Conservation (phyloP, 2,113 vertebrate genomes). For the Gallinago jamesoni region DNA sequence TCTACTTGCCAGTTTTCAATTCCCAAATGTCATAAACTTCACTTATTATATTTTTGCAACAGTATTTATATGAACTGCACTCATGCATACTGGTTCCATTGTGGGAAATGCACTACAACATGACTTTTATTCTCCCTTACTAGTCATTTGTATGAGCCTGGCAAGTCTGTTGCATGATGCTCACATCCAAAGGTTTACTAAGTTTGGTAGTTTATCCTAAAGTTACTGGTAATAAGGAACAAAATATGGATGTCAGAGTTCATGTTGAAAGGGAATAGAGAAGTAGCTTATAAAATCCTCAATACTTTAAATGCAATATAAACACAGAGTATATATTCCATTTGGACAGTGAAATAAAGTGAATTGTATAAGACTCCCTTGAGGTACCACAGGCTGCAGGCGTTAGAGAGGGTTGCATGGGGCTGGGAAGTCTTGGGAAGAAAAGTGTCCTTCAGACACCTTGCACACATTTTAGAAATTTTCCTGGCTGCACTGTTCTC, state of each 20-base stretch:
- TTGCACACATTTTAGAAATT: neutral
- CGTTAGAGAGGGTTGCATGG: rapidly evolving
- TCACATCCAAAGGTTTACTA: neutral
- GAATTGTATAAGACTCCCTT: neutral
- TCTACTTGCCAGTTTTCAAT: neutral
- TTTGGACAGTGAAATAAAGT: neutral
- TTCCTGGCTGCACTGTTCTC: neutral
- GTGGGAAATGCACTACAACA: neutral
- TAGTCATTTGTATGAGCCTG: neutral
- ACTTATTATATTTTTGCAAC: neutral
- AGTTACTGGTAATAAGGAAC: neutral
- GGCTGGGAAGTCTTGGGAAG: neutral
- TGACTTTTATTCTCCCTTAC: neutral
- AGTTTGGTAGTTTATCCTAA: neutral
- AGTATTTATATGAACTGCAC: neutral
- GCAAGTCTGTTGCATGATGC: neutral
- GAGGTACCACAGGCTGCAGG: neutral
- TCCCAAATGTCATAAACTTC: neutral
- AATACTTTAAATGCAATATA: neutral
- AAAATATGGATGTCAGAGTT: neutral
- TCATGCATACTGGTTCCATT: neutral
- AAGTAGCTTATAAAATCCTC: neutral
- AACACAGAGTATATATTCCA: neutral
- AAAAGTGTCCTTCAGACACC: neutral
- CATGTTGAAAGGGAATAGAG: neutral